These are phyloP conservation scores for Tiliacea aurago DNA, from an alignment of 2,888 invertebrate genomes.

Conservation along the genomic window DNA sequence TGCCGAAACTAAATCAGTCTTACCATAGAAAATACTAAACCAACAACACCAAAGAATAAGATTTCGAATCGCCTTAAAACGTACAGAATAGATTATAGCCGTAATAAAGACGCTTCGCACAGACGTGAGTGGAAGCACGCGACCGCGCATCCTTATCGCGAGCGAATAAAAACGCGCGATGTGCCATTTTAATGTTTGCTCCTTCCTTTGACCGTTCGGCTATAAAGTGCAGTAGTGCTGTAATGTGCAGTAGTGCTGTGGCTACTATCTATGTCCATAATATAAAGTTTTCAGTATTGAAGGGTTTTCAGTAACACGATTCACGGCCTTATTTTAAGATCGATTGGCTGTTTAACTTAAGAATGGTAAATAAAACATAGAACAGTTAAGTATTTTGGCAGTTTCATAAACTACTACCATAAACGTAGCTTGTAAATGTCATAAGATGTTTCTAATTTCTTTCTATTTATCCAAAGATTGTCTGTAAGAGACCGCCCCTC, in stretches of 20 bases:
- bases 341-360: neutral
- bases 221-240: slow-evolving; percentile 39
- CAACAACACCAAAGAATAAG: slow-evolving; percentile 16
- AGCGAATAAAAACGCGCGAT: slow-evolving; percentile 79
- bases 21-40: neutral
- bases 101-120: slow-evolving; percentile 56
- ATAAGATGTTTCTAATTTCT: neutral
- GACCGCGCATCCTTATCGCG: slow-evolving; percentile 74
- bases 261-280: slow-evolving; percentile 18
- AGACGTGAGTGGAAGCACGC: slow-evolving; percentile 67
- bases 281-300: neutral
- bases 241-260: slow-evolving; percentile 69
- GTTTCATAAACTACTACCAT: neutral
- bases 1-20: neutral
- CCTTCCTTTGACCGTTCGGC: slow-evolving; percentile 76
- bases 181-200: slow-evolving; percentile 79
- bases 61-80: slow-evolving; percentile 24
- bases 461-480: neutral
- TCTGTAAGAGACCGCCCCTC: neutral
- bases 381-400: neutral
- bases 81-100: slow-evolving; percentile 33
- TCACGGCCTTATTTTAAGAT: neutral
- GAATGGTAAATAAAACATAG: too few species aligned
- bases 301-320: neutral
- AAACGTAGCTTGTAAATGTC: neutral